Evolutionary conservation across 2,797 vertebrate genomes (phyloP).

Genomic region (Dryobates pubescens): DNA sequence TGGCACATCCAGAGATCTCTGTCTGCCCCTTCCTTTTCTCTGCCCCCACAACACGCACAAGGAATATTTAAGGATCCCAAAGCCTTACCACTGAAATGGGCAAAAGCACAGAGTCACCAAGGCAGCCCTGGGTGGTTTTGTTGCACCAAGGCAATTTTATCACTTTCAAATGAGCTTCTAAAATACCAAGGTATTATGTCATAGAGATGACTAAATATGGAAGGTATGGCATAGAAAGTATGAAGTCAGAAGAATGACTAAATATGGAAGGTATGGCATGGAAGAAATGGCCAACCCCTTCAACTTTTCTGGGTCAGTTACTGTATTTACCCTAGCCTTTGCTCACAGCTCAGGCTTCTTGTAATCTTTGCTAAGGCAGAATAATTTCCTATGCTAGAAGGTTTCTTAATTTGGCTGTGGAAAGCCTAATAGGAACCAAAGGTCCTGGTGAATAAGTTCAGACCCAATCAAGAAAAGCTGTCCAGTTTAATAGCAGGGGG

Average conservation of each 20-base stretch:
- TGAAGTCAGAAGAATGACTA: not conserved
- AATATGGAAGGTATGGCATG: not conserved
- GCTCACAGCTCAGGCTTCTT: not conserved
- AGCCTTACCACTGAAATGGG: not conserved
- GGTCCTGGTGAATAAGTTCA: not conserved
- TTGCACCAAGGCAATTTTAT: not conserved
- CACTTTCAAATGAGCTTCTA: not conserved
- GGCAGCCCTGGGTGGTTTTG: not conserved
- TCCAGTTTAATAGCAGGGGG: not conserved
- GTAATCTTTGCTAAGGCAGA: not conserved
- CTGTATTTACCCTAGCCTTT: not conserved
- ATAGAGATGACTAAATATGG: too few relatives aligned
- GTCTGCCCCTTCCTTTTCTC: not conserved
- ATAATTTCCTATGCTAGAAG: not conserved
- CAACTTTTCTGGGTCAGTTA: not conserved
- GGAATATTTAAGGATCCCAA: not conserved
- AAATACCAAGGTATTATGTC: not conserved
- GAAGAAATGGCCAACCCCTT: not conserved
- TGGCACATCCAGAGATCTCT: not conserved
- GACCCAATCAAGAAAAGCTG: not conserved
- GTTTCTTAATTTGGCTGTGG: not conserved
- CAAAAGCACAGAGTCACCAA: not conserved
- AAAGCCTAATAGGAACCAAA: not conserved
- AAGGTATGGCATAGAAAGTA: not conserved
- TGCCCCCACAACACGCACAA: not conserved